Evolutionary conservation across 2,888 invertebrate genomes (phyloP).

Genomic region (Drosophila acutilabella): DNA sequence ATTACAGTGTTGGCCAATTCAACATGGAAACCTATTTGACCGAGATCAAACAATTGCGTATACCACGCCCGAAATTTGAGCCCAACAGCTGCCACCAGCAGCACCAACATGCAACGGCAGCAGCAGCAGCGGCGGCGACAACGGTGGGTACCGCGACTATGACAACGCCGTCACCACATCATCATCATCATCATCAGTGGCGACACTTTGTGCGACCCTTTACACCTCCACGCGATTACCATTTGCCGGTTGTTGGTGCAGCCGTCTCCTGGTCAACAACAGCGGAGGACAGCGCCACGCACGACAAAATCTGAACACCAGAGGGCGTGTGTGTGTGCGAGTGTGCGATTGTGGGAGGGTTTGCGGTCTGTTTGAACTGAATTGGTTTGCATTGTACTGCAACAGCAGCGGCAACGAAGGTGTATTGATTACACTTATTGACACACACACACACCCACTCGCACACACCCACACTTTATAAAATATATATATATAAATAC

Average conservation of each 20-base stretch:
- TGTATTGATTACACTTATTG: conserved; percentile 53
- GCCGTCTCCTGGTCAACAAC: conserved; percentile 84
- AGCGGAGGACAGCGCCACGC: conserved; percentile 84
- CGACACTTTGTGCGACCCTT: conserved; percentile 86
- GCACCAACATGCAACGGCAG: conserved; percentile 64
- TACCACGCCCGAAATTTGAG: conserved; percentile 93
- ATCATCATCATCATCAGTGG: conserved; percentile 71
- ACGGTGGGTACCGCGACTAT: conserved; percentile 22
- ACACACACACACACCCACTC: conserved; percentile 14
- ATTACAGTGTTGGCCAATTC: conserved; percentile 6
- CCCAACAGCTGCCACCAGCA: conserved; percentile 83
- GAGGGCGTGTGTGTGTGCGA: conserved; percentile 3
- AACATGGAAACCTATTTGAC: conserved; percentile 93
- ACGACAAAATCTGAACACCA: conserved; percentile 60
- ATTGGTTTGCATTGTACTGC: conserved; percentile 50
- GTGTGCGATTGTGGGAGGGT: conserved; percentile 4
- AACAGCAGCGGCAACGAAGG: conserved; percentile 3
- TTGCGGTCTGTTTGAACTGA: conserved; percentile 61
- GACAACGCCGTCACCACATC: conserved; percentile 50
- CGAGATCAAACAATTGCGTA: conserved; percentile 93
- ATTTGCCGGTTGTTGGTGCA: conserved; percentile 86
- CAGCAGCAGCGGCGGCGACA: conserved; percentile 19
- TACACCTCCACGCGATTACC: conserved; percentile 92
- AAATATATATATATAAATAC: conserved; percentile 27
- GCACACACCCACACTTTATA: conserved; percentile 20